Base-by-base conservation (phyloP, 2,797 vertebrate species). In the Calcarius lapponicus region DNA sequence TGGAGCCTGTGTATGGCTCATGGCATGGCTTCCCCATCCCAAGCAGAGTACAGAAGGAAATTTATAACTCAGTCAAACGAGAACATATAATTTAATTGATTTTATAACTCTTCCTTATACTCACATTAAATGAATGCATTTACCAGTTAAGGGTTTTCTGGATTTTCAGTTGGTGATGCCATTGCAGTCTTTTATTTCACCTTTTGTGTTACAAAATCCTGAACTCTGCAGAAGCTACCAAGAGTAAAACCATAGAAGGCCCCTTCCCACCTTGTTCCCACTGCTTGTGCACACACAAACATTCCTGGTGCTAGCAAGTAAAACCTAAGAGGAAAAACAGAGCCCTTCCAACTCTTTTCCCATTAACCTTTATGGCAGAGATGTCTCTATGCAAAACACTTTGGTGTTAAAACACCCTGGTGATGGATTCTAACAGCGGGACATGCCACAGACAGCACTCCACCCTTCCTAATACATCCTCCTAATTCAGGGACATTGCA, bases 401-500 rank as follows among this genome's bases (percentile, higher is more conserved):
- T 38, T 54, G 65, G 65, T 47, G 80, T 86, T 92, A 72, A 82
- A 94, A 74, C 31, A 76, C 1, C 29, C 10, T 19, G 75, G 34
- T 25, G 66, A 71, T 64, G 26, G 64, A 61, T 67, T 65, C 48
- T 17, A 90, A 25, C 43, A 84, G 18, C 13, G 12, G 60, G 56
- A 74, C 86, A 66, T 11, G 2, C 17, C 80, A 38, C 50, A 73
- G 45, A 88, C 88, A 67, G 45, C 40, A 42, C 32, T 94, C 47
- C 32, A 28, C 38, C 81, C 88, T 54, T 61, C 76, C 70, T 64
- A 92, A 92, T 45, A 56, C 32, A 21, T 16, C 58, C 47, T 71
- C 66, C 71, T 96, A 86, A 96, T 75, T 82, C 57, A 93, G 96
- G 94, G 58, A 69, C 80, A 90, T 34, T 88, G 96, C 94, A 97